A percentile compares a stretch with the other conserved stretches of the same genome.
Evolutionary conservation across 2,888 invertebrate genomes (phyloP).

Genomic region (Polyommatus icarus): DNA sequence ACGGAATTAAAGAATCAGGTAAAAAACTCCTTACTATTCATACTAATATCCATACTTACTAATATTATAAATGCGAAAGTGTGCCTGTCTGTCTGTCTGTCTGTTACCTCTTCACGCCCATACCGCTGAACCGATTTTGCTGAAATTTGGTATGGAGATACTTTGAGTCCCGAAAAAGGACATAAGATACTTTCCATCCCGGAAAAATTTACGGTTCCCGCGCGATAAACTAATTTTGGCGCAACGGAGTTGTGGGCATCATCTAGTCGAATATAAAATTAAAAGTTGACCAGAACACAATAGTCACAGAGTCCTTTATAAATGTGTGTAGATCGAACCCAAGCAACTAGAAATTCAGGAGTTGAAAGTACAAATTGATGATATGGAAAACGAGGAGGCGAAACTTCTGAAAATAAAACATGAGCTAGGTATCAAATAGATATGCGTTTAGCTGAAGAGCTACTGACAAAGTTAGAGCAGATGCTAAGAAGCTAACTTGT

Average conservation of each 20-base stretch:
- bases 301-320: background rate
- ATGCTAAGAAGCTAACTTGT: background rate
- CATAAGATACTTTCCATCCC: too few relatives aligned
- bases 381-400: constrained; percentile 91
- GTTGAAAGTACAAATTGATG: constrained; percentile 88
- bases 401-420: constrained; percentile 80
- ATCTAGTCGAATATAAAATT: constrained; percentile 10
- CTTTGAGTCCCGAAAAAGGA: too few relatives aligned
- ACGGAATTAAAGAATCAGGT: constrained; percentile 89
- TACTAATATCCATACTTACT: background rate
- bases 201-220: too few relatives aligned
- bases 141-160: too few relatives aligned
- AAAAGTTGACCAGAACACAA: background rate
- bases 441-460: background rate
- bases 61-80: too few relatives aligned
- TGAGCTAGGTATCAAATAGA: constrained; percentile 64
- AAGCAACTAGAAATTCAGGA: constrained; percentile 89
- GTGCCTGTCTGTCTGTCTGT: too few relatives aligned
- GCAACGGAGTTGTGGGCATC: too few relatives aligned
- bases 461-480: background rate
- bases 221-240: too few relatives aligned
- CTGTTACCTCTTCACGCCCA: too few relatives aligned
- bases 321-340: constrained; percentile 86
- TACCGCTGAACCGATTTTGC: too few relatives aligned
- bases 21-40: constrained; percentile 39